Conservation (phyloP, 1,140 invertebrate genomes). For the Apocrypta bakeri region DNA sequence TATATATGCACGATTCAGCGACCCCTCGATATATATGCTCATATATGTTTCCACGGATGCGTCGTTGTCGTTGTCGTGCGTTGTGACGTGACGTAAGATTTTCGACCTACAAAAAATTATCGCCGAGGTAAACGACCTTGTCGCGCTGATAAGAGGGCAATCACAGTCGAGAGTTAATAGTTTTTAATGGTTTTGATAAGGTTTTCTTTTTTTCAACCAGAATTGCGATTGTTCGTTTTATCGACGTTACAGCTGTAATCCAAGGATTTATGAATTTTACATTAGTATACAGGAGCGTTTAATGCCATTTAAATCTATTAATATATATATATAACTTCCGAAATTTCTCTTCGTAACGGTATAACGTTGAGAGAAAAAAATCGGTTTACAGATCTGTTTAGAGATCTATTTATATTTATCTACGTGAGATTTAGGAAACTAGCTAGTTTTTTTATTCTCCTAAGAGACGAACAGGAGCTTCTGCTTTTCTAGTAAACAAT, state of each 20-base stretch:
- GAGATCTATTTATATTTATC: not conserved
- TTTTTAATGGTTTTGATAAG: not conserved
- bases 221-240: not conserved
- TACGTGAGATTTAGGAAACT: not conserved
- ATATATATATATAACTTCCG: too few relatives aligned
- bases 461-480: not conserved
- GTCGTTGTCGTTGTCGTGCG: not conserved
- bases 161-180: not conserved
- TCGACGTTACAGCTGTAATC: not conserved
- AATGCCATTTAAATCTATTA: too few relatives aligned
- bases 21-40: too few relatives aligned
- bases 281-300: not conserved
- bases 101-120: constrained; percentile 16
- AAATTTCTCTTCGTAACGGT: too few relatives aligned
- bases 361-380: not conserved
- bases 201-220: not conserved
- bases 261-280: not conserved
- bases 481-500: not conserved
- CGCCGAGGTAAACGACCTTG: constrained; percentile 37
- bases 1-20: too few relatives aligned
- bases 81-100: not conserved
- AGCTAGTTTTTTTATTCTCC: not conserved
- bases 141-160: not conserved
- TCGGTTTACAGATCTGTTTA: too few relatives aligned
- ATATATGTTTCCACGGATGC: not conserved